phyloP scores from a whole-genome alignment of 2,113 vertebrate genomes.

The Anolis sagrei region DNA sequence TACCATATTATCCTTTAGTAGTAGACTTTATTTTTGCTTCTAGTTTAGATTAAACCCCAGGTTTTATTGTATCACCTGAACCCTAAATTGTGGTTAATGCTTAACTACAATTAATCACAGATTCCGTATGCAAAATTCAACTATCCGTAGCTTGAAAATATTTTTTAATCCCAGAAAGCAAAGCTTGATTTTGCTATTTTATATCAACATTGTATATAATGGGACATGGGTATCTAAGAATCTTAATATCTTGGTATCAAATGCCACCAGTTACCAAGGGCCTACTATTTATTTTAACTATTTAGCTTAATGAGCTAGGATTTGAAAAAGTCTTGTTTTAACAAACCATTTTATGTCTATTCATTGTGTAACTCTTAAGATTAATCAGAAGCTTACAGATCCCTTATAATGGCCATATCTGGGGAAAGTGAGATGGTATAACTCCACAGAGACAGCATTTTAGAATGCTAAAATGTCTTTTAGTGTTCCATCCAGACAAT shows the following conservation, averaged over 20 bases:
- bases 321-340: not conserved
- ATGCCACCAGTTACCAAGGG: no score
- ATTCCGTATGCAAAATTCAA: no score
- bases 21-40: not conserved
- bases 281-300: no score
- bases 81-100: not conserved
- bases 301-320: no score
- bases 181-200: no score
- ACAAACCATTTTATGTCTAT: not conserved
- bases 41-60: not conserved
- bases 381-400: not conserved
- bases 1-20: not conserved
- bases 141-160: no score
- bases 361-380: not conserved
- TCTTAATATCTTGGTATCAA: no score
- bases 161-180: no score
- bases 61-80: not conserved
- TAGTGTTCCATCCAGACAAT: not conserved
- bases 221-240: no score
- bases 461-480: not conserved
- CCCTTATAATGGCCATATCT: no score
- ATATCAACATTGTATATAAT: no score
- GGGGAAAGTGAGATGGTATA: not conserved
- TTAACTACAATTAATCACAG: no score
- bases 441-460: not conserved